Conservation (phyloP, 2,888 invertebrate species). For the Caenorhabditis zanzibari region DNA sequence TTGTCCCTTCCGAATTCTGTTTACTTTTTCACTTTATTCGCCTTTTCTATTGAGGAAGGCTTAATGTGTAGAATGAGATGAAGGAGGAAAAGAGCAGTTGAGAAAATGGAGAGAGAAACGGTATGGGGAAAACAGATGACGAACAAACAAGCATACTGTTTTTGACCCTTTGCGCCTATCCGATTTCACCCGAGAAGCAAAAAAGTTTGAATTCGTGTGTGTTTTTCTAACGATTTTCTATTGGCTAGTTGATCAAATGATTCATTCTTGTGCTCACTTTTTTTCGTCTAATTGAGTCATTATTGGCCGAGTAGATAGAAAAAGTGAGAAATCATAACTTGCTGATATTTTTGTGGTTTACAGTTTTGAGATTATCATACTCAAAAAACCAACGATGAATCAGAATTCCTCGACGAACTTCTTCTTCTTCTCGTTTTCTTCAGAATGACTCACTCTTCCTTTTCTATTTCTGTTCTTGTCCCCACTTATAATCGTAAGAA, state of each 20-base stretch:
- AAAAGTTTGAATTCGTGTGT: conserved; percentile 25
- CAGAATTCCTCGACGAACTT: conserved; percentile 25
- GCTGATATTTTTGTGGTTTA: too few species aligned
- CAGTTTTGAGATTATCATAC: too few species aligned
- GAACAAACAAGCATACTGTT: conserved; percentile 19
- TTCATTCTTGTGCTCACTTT: neutral
- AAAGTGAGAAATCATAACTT: neutral
- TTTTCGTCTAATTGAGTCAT: neutral
- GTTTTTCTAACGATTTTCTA: conserved; percentile 18
- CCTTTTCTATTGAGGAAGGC: conserved; percentile 54
- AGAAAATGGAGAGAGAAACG: neutral
- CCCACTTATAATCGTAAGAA: conserved; percentile 13
- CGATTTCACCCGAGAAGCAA: conserved; percentile 10
- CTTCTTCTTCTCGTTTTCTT: neutral
- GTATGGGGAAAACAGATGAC: conserved; percentile 27
- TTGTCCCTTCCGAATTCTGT: conserved; percentile 48
- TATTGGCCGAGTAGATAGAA: neutral
- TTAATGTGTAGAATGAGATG: conserved; percentile 44
- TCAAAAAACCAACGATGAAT: conserved; percentile 6
- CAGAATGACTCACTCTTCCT: conserved; percentile 20
- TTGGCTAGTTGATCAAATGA: conserved; percentile 3
- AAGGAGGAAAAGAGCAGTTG: neutral
- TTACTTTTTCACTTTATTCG: conserved; percentile 63
- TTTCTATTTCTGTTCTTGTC: conserved; percentile 4
- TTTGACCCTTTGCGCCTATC: conserved; percentile 28